Conservation (phyloP, 2,888 invertebrate species). For the Camponotus fellah region DNA sequence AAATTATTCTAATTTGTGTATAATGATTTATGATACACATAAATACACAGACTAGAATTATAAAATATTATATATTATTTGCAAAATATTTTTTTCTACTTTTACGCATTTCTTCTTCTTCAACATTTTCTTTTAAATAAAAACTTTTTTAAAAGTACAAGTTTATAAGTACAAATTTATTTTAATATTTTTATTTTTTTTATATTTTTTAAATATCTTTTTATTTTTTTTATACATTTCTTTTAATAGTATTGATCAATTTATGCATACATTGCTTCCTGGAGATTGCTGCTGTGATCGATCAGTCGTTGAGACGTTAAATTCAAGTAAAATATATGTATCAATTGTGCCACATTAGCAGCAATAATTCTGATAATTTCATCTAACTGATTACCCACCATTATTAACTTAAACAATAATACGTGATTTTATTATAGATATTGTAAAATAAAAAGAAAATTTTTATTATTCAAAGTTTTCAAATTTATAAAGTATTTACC, state of each 20-base stretch:
- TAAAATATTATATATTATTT: neutral
- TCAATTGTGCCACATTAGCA: neutral
- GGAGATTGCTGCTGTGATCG: slow-evolving; percentile 25
- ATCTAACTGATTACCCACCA: neutral
- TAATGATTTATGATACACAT: neutral
- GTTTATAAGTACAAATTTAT: neutral
- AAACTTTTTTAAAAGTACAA: neutral
- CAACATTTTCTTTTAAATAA: neutral
- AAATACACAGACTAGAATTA: neutral
- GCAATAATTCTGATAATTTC: slow-evolving; percentile 1
- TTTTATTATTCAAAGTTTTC: neutral
- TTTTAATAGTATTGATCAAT: neutral
- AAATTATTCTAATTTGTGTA: neutral
- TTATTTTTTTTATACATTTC: neutral
- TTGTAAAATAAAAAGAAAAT: no score
- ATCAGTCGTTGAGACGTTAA: slow-evolving; percentile 24
- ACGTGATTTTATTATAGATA: no score
- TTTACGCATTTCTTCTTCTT: neutral
- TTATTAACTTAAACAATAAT: neutral
- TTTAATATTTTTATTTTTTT: neutral
- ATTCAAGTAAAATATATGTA: slow-evolving; percentile 27
- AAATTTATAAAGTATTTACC: slow-evolving; percentile 21
- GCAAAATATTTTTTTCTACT: neutral
- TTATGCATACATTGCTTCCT: slow-evolving; percentile 22
- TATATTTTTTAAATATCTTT: neutral